These are phyloP conservation scores for Rhabdophis nuchalis DNA, from an alignment of 2,797 vertebrate genomes.

Conservation along the genomic window DNA sequence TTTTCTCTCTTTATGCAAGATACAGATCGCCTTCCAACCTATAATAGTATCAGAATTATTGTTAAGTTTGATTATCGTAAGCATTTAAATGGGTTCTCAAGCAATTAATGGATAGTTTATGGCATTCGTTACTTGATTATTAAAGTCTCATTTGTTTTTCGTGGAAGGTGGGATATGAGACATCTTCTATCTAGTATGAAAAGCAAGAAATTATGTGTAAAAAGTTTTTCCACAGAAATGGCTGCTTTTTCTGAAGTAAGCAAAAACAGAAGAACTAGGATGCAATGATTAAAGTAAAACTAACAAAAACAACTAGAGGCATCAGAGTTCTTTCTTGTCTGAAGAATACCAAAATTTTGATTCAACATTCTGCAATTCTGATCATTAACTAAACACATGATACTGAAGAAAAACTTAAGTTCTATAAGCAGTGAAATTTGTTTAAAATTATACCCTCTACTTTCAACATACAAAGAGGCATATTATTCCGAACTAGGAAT, in stretches of 20 bases:
- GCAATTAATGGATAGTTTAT: neutral
- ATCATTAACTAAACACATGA: neutral
- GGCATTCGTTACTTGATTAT: neutral
- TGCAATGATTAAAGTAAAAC: neutral
- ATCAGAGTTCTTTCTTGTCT: neutral
- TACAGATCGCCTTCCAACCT: neutral
- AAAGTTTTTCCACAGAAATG: neutral
- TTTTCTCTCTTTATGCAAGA: neutral
- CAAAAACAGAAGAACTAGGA: neutral
- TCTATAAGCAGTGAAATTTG: neutral
- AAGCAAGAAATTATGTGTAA: neutral
- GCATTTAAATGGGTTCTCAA: neutral
- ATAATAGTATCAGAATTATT: neutral
- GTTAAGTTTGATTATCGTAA: neutral
- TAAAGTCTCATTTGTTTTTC: neutral
- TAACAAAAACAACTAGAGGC: neutral
- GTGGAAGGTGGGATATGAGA: neutral
- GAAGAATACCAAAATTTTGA: neutral
- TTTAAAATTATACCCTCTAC: neutral
- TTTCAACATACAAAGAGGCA: neutral
- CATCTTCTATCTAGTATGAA: neutral
- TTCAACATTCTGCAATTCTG: neutral
- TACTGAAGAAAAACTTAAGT: neutral
- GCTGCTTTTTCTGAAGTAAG: neutral
- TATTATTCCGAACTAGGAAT: neutral